phyloP scores from a whole-genome alignment of 2,113 vertebrate species.

The Protobothrops flavoviridis region DNA sequence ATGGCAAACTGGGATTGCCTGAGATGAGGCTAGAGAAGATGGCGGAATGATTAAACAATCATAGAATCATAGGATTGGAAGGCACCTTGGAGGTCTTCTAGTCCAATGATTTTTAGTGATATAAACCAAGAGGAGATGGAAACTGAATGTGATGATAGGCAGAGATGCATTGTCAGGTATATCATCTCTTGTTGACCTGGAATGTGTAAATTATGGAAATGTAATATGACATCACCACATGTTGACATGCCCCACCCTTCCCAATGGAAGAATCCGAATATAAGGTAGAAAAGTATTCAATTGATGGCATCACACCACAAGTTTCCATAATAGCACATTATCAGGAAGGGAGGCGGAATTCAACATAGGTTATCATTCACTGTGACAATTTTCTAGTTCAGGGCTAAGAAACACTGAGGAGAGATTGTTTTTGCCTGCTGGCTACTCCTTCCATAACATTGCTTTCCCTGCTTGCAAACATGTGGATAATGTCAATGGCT shows the following conservation, averaged over 20 bases:
- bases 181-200: neutral
- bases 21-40: neutral
- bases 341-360: neutral
- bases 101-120: neutral
- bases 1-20: neutral
- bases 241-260: neutral
- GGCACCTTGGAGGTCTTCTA: neutral
- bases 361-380: neutral
- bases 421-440: neutral
- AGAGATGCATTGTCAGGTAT: neutral
- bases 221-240: neutral
- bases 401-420: neutral
- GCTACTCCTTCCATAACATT: neutral
- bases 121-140: neutral
- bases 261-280: neutral
- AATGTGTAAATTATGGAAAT: neutral
- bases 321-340: neutral
- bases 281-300: neutral
- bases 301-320: neutral
- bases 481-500: neutral
- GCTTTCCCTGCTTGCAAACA: neutral
- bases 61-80: neutral
- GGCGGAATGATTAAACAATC: neutral
- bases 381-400: neutral
- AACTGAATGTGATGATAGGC: neutral